A percentile compares a stretch with the other conserved stretches of the same genome.
Conservation (phyloP, 1,140 invertebrate species). For the Cataglyphis hispanica region DNA sequence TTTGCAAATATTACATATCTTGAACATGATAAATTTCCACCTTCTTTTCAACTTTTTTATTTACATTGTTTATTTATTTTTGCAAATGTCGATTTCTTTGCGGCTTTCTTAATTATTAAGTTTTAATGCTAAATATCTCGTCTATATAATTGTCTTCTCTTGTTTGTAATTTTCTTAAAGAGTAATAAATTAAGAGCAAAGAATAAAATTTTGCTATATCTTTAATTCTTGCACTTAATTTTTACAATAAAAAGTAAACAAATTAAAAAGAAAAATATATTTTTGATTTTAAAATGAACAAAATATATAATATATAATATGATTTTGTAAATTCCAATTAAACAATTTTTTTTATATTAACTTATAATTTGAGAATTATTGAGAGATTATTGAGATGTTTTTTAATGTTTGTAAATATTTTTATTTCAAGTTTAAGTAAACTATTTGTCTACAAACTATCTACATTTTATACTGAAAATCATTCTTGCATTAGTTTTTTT, state of each 20-base stretch:
- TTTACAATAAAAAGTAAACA: too few species aligned
- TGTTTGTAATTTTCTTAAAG: too few species aligned
- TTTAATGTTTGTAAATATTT: neutral
- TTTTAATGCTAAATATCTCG: too few species aligned
- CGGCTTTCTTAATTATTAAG: neutral
- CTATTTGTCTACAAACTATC: neutral
- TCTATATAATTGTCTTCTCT: too few species aligned
- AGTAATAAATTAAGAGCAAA: neutral
- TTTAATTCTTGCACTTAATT: neutral
- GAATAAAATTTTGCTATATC: neutral
- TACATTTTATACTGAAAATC: neutral
- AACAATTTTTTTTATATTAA: too few species aligned
- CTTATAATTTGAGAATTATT: neutral
- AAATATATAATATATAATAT: too few species aligned
- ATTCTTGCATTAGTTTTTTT: neutral
- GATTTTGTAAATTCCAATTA: too few species aligned
- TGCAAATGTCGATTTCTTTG: neutral
- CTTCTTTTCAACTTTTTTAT: neutral
- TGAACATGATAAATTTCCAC: too few species aligned
- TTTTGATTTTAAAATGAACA: too few species aligned
- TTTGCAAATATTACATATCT: neutral
- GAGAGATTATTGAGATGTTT: too few species aligned
- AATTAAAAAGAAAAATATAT: too few species aligned
- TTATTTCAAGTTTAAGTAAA: neutral
- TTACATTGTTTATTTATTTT: conserved; percentile 6